Percentiles rank a stretch among this genome's conserved stretches.
Evolutionary conservation across 2,113 vertebrate genomes (phyloP).

Genomic region (Triplophysa dalaica): DNA sequence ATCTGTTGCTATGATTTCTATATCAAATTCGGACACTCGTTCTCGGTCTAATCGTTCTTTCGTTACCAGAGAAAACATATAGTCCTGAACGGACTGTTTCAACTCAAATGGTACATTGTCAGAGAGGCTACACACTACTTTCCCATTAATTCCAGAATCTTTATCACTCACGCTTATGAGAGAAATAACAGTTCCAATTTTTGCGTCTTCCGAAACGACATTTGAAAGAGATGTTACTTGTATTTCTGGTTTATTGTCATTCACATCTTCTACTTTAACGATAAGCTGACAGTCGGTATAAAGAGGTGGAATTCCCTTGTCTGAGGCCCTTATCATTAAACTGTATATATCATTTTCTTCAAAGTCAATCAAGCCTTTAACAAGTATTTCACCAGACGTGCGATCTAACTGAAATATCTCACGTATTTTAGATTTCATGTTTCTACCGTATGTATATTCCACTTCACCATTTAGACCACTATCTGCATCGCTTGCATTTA

Average conservation of each 20-base stretch:
- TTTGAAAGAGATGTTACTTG: constrained; percentile 64
- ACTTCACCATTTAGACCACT: constrained; percentile 51
- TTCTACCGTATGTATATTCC: constrained; percentile 43
- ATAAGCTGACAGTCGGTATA: constrained; percentile 40
- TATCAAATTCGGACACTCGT: constrained; percentile 40
- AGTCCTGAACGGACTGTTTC: constrained; percentile 61
- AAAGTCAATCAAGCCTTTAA: constrained; percentile 47
- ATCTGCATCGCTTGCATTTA: constrained; percentile 51
- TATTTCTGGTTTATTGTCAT: constrained; percentile 66
- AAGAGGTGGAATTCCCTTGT: constrained; percentile 40
- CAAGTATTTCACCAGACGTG: constrained; percentile 40
- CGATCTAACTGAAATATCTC: constrained; percentile 47
- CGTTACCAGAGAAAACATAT: constrained; percentile 70
- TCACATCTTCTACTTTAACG: constrained; percentile 54
- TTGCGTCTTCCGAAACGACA: constrained; percentile 63
- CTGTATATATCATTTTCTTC: constrained; percentile 48
- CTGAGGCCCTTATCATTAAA: constrained; percentile 42
- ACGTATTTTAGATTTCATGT: not conserved
- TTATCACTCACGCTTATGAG: constrained; percentile 68
- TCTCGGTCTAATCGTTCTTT: constrained; percentile 54
- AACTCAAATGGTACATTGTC: constrained; percentile 66
- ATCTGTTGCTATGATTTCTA: constrained; percentile 53
- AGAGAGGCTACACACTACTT: constrained; percentile 59
- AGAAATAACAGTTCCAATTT: constrained; percentile 64
- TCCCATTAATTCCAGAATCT: constrained; percentile 70